These are phyloP conservation scores for Caenorhabditis sulstoni DNA, from an alignment of 2,888 invertebrate species.

Conservation along the genomic window DNA sequence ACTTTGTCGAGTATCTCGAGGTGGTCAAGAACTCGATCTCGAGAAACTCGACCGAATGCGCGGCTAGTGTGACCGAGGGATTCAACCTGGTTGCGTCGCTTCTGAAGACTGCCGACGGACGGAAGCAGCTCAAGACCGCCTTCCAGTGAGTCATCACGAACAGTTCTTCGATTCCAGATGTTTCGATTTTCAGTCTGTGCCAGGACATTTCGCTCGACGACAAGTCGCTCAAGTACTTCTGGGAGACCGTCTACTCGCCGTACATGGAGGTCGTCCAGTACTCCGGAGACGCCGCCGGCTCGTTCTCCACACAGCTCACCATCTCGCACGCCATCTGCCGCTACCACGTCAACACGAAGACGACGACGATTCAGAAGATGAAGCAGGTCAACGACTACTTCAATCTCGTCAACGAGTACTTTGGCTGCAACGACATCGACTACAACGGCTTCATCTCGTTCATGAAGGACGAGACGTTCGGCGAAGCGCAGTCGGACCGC, in stretches of 20 bases:
- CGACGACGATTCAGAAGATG: conserved; percentile 58
- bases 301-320: conserved; percentile 59
- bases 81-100: conserved; percentile 67
- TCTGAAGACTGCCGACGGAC: conserved; percentile 65
- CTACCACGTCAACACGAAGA: conserved; percentile 53
- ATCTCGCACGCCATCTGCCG: conserved; percentile 66
- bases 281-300: conserved; percentile 84
- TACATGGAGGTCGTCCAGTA: conserved; percentile 95
- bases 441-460: conserved; percentile 65
- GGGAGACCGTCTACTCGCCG: conserved; percentile 88
- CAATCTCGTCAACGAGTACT: conserved; percentile 56
- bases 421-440: conserved; percentile 69
- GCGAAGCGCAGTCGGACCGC: conserved; percentile 82
- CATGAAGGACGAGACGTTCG: conserved; percentile 63
- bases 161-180: too few relatives aligned
- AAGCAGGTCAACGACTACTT: conserved; percentile 66
- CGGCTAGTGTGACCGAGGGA: conserved; percentile 66
- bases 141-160: conserved; percentile 69
- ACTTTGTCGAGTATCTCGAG: conserved; percentile 90
- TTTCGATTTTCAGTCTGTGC: conserved; percentile 61
- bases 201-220: conserved; percentile 59
- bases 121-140: conserved; percentile 61
- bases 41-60: conserved; percentile 81
- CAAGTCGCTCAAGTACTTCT: conserved; percentile 85
- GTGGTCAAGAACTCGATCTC: conserved; percentile 88